Percentiles rank a stretch among this genome's conserved stretches.
phyloP scores from a whole-genome alignment of 2,113 vertebrate genomes.

The Tragulus kanchil region DNA sequence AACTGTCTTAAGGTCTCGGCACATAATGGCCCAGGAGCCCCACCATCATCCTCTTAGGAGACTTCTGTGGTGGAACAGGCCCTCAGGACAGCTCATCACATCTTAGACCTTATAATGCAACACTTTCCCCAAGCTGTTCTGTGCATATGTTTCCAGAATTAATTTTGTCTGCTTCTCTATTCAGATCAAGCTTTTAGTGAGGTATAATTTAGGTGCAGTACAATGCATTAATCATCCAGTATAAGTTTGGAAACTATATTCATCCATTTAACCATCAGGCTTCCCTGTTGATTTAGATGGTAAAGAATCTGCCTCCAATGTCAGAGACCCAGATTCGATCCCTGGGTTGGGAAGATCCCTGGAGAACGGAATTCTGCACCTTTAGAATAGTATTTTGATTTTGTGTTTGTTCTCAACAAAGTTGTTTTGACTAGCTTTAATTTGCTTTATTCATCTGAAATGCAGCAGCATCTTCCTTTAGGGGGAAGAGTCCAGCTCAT shows the following conservation, averaged over 20 bases:
- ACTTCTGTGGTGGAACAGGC: neutral
- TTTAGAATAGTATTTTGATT: neutral
- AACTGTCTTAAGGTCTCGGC: neutral
- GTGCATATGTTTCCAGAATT: neutral
- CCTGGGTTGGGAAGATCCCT: too few species aligned
- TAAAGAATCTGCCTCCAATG: too few species aligned
- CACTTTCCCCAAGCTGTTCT: neutral
- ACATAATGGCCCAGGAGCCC: accelerated
- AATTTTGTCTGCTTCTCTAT: neutral
- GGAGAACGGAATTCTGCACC: neutral
- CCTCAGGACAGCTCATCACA: too few species aligned
- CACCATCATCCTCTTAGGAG: accelerated
- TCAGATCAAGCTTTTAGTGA: neutral
- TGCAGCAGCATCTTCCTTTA: neutral
- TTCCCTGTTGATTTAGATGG: too few species aligned
- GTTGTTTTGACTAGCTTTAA: neutral
- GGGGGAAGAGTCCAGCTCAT: neutral
- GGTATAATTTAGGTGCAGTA: neutral
- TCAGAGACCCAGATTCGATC: too few species aligned
- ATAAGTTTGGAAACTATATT: neutral
- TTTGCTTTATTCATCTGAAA: neutral
- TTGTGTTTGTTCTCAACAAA: neutral
- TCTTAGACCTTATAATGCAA: neutral
- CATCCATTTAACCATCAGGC: neutral
- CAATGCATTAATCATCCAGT: neutral